Percentiles rank a stretch among this genome's conserved stretches.
Evolutionary conservation across 1,140 invertebrate species (phyloP).

Genomic region (Drosophila hydei): DNA sequence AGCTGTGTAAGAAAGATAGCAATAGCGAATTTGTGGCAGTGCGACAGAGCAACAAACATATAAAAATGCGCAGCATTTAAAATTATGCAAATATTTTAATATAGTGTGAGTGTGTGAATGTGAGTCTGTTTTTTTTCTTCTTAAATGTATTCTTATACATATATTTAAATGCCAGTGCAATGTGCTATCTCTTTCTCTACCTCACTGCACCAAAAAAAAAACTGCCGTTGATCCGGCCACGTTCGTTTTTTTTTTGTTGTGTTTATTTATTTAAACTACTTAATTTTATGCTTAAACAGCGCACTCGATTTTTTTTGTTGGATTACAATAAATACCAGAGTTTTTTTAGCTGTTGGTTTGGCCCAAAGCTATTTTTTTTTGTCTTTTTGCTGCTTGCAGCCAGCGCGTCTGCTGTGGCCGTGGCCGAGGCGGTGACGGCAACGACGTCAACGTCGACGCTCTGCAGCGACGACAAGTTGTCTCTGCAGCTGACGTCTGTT

Average conservation of each 20-base stretch:
- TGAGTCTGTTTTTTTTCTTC: constrained; percentile 6
- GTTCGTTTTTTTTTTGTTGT: constrained; percentile 29
- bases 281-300: constrained; percentile 81
- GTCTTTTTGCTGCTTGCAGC: constrained; percentile 41
- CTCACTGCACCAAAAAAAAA: constrained; percentile 30
- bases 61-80: constrained; percentile 37
- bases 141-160: constrained; percentile 14
- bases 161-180: constrained; percentile 58
- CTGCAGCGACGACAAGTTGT: constrained; percentile 54
- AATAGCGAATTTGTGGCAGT: constrained; percentile 8
- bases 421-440: constrained; percentile 28
- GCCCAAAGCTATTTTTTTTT: constrained; percentile 46
- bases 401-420: constrained; percentile 67
- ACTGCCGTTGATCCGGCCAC: constrained; percentile 38
- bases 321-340: constrained; percentile 63
- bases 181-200: constrained; percentile 45
- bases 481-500: constrained; percentile 68
- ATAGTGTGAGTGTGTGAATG: neutral
- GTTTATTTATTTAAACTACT: constrained; percentile 81
- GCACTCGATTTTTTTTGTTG: constrained; percentile 52
- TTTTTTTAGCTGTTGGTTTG: constrained; percentile 46
- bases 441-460: constrained; percentile 16
- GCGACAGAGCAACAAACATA: constrained; percentile 14
- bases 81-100: constrained; percentile 19
- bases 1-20: constrained; percentile 9